Conservation (phyloP, 1,140 invertebrate genomes). For the Drosophila nebulosa region DNA sequence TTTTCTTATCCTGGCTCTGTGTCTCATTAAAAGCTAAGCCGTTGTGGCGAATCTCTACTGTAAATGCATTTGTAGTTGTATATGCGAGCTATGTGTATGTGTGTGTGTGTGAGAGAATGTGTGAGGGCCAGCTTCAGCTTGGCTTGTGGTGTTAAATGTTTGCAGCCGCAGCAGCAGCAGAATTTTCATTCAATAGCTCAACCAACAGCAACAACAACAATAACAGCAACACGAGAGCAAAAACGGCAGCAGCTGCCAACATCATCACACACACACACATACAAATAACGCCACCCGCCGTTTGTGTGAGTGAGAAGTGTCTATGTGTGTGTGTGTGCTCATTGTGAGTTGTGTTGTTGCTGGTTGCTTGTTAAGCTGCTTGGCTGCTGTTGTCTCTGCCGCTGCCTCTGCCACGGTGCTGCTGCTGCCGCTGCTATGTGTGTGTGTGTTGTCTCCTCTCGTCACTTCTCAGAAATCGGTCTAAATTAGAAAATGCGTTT, state of each 20-base stretch:
- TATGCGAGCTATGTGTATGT: not conserved
- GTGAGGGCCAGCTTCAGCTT: constrained; percentile 64
- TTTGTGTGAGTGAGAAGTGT: constrained; percentile 39
- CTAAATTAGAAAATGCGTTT: constrained; percentile 81
- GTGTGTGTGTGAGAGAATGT: constrained; percentile 13
- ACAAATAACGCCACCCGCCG: constrained; percentile 22
- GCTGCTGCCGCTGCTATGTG: constrained; percentile 29
- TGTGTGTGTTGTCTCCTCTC: constrained; percentile 49
- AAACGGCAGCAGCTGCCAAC: constrained; percentile 58
- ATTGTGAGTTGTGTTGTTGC: constrained; percentile 43
- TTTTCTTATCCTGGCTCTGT: not conserved
- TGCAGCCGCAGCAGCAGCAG: constrained; percentile 58
- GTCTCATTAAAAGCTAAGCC: not conserved
- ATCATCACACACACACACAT: constrained; percentile 46
- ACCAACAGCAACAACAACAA: constrained; percentile 35
- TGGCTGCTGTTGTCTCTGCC: constrained; percentile 25
- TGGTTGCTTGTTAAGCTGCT: constrained; percentile 54
- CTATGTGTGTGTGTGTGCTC: constrained; percentile 14
- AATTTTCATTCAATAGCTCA: constrained; percentile 70
- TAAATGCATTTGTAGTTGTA: constrained; percentile 26
- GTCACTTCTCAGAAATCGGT: constrained; percentile 80
- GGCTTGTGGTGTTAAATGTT: constrained; percentile 75
- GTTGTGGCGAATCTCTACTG: constrained; percentile 26
- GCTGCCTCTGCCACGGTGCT: constrained; percentile 1
- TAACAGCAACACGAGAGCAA: constrained; percentile 24